Evolutionary conservation across 2,888 invertebrate species (phyloP), one percentile per base, ranked within the genome.

Genomic region (Elysia crispata): DNA sequence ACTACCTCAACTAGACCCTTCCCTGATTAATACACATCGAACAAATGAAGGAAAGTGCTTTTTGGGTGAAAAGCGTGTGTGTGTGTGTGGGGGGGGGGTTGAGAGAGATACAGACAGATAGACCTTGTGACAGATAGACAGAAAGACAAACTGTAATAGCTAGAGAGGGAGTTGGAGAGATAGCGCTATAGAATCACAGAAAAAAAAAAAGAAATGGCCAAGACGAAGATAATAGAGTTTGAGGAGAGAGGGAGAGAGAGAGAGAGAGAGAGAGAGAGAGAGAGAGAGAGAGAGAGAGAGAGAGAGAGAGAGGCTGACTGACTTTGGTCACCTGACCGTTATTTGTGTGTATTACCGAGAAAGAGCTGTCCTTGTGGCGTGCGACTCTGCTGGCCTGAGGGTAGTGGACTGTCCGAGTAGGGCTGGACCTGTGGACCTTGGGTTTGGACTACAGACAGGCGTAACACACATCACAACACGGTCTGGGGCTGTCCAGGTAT

Each of bases 191-290:
- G 70, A 70, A 33, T 31, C 33, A 70, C n/a, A 31, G 70, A 70
- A 49, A 72, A n/a, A 49, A 25, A 49, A 18, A 1, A 49, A 72
- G 50, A 6, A 23, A 75, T n/a, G 49, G n/a, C 33, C 23, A 72
- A 25, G 49, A 25, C 33, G 50, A 72, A 49, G 49, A 49, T 49
- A 41, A 33, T 28, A 0, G 73, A 15, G 73, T 25, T 23, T 13
- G 30, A 25, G 15, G 8, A 20, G 31, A 11, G 30, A 20, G 33
- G 20, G 70, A 70, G 70, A 31, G 33, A 70, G 70, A 72, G 70
- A 70, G 70, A 70, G 70, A 70, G 70, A 70, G 70, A 70, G 70
- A 70, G 70, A 70, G 70, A 70, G 70, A 70, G 70, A 70, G 70
- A 70, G 70, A 70, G 70, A 70, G 70, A 70, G 70, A 70, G 70